Base-by-base conservation (phyloP, 2,113 vertebrate genomes). In the Poeciliopsis retropinna region DNA sequence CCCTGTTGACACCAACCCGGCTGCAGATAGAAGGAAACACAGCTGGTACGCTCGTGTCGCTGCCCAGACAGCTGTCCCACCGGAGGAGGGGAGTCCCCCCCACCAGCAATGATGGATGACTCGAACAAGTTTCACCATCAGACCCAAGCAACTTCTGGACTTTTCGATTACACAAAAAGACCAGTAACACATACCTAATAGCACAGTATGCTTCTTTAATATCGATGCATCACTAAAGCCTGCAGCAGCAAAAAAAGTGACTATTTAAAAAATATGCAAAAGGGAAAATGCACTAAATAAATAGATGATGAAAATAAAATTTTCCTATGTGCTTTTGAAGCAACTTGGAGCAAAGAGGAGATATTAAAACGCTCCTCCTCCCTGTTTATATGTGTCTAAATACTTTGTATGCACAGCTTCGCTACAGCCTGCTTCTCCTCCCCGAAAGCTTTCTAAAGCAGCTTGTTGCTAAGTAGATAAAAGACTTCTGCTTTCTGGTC, bases 51-150 rank as follows among this genome's bases (percentile, higher is more conserved):
- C 64, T 25, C 57, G 51, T 88, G 89, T 87, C 85, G 78, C 85
- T 75, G 75, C 65, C 76, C 83, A 87, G 87, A 85, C 90, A 93
- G 89, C 90, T 92, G 91, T 87, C 90, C 75, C 77, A 73, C 80
- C 82, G 76, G 86, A 87, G 88, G 87, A 84, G 79, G 82, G 75
- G 75, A 76, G 61, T 82, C 70, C 65, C 75, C 39, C 29, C 61
- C 72, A n/a, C 51, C 10, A 22, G 73, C 77, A 60, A 78, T 91
- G 89, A 92, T 92, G 85, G 82, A 92, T 90, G 85, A 85, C 76
- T 80, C 1, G 2, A 62, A 74, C 79, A 73, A 72, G 79, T 76
- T 76, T 76, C 27, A 54, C 64, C 77, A 75, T 41, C 51, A 57
- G 75, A 79, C 72, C 85, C 73, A 75, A 82, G 85, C 71, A 86